phyloP scores from a whole-genome alignment of 1,140 invertebrate species.

The Drosophila neocordata region DNA sequence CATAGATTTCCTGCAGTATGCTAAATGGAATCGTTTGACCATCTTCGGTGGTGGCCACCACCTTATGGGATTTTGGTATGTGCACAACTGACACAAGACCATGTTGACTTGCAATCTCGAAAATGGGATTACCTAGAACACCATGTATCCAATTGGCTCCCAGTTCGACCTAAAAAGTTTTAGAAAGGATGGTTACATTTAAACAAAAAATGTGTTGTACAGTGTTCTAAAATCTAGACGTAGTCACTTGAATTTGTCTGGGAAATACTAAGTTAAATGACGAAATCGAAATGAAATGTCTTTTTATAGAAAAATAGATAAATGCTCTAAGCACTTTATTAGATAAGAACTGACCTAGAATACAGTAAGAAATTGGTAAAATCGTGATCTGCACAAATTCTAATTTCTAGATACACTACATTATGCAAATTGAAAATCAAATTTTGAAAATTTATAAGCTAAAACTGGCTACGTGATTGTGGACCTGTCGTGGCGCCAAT shows the following conservation, averaged over 20 bases:
- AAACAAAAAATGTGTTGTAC: background rate
- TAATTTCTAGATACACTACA: background rate
- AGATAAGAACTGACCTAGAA: constrained; percentile 56
- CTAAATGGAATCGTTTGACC: constrained; percentile 93
- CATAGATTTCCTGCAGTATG: constrained; percentile 93
- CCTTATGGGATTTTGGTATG: constrained; percentile 91
- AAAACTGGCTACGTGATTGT: constrained; percentile 56
- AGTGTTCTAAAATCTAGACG: background rate
- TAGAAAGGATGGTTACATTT: background rate
- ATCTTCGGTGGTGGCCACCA: constrained; percentile 93
- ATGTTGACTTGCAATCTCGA: constrained; percentile 92
- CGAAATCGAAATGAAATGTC: background rate
- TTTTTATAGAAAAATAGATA: constrained; percentile 17
- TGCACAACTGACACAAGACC: constrained; percentile 92
- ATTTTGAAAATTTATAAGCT: background rate
- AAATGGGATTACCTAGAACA: constrained; percentile 92
- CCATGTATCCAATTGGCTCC: constrained; percentile 98
- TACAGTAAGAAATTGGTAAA: background rate
- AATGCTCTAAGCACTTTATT: background rate
- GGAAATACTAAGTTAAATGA: background rate
- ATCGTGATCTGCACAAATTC: too few relatives aligned
- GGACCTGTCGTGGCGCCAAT: constrained; percentile 24
- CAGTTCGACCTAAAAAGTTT: constrained; percentile 86
- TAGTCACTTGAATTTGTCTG: constrained; percentile 44
- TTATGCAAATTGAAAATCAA: background rate